Evolutionary conservation across 2,888 invertebrate genomes (phyloP).

Genomic region (Rhyacophila evoluta): DNA sequence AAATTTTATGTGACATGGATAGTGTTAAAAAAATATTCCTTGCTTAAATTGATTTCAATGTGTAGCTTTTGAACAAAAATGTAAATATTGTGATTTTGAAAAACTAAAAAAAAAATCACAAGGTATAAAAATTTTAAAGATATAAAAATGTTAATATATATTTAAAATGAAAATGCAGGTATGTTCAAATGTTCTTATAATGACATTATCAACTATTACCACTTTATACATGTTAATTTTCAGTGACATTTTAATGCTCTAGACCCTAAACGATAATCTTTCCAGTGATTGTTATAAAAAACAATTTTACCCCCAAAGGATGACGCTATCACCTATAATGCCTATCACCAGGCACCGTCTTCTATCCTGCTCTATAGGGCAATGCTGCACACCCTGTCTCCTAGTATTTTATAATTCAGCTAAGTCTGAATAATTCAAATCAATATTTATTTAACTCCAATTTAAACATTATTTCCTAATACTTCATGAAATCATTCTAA

Average conservation of each 20-base stretch:
- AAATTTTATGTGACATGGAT: no score
- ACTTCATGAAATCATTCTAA: conserved; percentile 52
- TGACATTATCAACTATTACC: conserved; percentile 41
- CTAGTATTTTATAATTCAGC: conserved; percentile 53
- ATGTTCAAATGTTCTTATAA: conserved; percentile 32
- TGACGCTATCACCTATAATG: conserved; percentile 1
- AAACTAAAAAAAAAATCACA: no score
- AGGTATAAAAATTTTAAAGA: background rate
- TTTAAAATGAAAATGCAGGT: background rate
- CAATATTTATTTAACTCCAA: conserved; percentile 48
- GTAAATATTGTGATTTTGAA: no score
- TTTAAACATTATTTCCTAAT: conserved; percentile 47
- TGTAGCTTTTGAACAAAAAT: no score
- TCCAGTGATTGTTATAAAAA: background rate
- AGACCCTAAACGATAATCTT: conserved; percentile 20
- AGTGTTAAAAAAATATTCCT: no score
- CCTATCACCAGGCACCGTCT: conserved; percentile 9
- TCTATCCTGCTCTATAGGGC: conserved; percentile 45
- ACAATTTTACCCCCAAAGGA: conserved; percentile 20
- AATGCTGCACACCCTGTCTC: conserved; percentile 54
- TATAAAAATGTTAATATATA: background rate
- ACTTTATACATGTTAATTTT: conserved; percentile 44
- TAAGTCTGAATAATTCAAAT: conserved; percentile 52
- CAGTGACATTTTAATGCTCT: conserved; percentile 32
- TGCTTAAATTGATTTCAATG: no score